Evolutionary conservation across 2,797 vertebrate species (phyloP).

Genomic region (Macrochelys suwanniensis): DNA sequence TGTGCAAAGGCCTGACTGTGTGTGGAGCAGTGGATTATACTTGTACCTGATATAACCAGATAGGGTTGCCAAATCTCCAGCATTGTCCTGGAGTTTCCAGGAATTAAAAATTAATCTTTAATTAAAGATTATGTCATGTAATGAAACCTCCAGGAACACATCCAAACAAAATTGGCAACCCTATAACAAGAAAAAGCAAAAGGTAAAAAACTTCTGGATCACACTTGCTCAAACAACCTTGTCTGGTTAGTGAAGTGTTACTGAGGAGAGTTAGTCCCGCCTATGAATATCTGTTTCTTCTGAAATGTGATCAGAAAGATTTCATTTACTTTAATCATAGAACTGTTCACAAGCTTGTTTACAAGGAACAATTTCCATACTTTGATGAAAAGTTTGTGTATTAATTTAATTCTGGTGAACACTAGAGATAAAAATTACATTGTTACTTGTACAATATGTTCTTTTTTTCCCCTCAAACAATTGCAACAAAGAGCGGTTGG

Average conservation of each 20-base stretch:
- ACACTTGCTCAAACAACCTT: not conserved
- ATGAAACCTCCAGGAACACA: no score
- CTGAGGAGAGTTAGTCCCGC: not conserved
- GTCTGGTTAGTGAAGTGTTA: not conserved
- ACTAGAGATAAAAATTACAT: conserved; percentile 42
- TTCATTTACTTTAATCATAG: conserved; percentile 16
- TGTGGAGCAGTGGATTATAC: fast-evolving
- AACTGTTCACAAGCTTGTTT: conserved; percentile 58
- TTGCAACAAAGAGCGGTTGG: conserved; percentile 23
- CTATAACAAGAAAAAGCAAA: not conserved
- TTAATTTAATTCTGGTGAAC: conserved; percentile 62
- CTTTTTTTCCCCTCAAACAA: not conserved
- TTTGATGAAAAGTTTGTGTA: conserved; percentile 53
- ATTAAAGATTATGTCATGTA: no score
- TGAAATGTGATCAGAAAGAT: conserved; percentile 44
- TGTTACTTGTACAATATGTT: conserved; percentile 13
- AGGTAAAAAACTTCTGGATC: not conserved
- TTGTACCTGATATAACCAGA: not conserved
- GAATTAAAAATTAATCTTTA: no score
- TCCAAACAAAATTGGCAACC: no score
- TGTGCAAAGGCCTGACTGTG: not conserved
- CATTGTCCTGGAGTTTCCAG: no score
- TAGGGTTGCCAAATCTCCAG: no score
- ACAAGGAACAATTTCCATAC: conserved; percentile 31
- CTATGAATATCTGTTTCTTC: not conserved